Evolutionary conservation across 2,113 vertebrate species (phyloP), one percentile per base, ranked within the genome.

Genomic region (Xyliphius kryptos): DNA sequence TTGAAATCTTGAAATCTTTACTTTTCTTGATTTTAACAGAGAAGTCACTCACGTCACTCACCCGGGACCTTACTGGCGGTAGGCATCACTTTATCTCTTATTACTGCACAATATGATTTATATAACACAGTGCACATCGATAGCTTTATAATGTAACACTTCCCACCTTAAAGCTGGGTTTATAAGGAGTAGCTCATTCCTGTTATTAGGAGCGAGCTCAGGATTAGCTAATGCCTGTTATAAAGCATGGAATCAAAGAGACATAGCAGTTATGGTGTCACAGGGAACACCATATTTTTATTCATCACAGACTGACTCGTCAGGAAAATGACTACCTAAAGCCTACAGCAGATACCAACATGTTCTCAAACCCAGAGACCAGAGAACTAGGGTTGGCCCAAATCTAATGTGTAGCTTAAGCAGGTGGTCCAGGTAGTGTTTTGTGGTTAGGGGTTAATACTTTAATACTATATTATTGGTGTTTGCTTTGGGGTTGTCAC

Each of bases 11-110:
- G 9, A 41, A 14, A 41, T 7, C 40, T 14, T 14, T 2, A 14
- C 40, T 41, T 32, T 6, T 32, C 26, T 6, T 17, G n/a, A 13
- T 15, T 49, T 80, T 74, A 75, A 78, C 86, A 91, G 90, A 79
- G 86, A 83, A 91, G 83, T 83, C 84, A 83, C 69, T 85, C 87
- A 15, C 85, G 82, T 67, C 68, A 70, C 65, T 83, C 89, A 70
- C 85, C 88, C 71, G 87, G 89, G 79, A 88, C 80, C 74, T 86
- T 84, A 75, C 86, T 91, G 48, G 81, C 85, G 73, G 90, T 93
- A 92, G 1, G 40, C 77, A 90, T 46, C 2, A 46, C 12, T 46
- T n/a, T 6, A 46, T 46, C 43, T 46, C 5, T 46, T 6, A 41
- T 41, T 41, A 14, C 13, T 12, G 6, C 13, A 41, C 40, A 41